Evolutionary conservation across 2,888 invertebrate species (phyloP).

Genomic region (Amphipyra berbera): DNA sequence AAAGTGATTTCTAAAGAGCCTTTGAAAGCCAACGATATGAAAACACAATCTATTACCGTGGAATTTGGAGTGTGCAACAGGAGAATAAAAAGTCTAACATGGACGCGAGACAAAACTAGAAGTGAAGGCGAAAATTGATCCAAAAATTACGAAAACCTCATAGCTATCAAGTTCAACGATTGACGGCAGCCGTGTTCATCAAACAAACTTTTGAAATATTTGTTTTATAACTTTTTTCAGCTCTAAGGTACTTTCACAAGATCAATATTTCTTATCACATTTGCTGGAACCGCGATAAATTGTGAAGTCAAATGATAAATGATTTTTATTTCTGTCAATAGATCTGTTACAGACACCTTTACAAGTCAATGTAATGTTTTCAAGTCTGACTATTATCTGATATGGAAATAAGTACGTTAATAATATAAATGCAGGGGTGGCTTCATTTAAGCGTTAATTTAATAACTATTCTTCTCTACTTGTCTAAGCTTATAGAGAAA

Average conservation of each 20-base stretch:
- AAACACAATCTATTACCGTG: neutral
- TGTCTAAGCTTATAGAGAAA: too few relatives aligned
- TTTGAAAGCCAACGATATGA: neutral
- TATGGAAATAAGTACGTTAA: too few relatives aligned
- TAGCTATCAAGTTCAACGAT: slow-evolving; percentile 46
- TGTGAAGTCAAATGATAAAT: slow-evolving; percentile 18
- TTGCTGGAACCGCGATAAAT: slow-evolving; percentile 20
- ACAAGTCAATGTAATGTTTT: too few relatives aligned
- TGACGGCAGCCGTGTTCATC: slow-evolving; percentile 39
- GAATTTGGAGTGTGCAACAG: slow-evolving; percentile 7
- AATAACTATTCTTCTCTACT: too few relatives aligned
- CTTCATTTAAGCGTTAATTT: too few relatives aligned
- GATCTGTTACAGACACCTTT: too few relatives aligned
- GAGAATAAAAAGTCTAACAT: neutral
- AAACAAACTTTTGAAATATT: slow-evolving; percentile 54
- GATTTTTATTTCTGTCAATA: too few relatives aligned
- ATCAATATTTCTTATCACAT: slow-evolving; percentile 44
- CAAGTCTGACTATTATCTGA: too few relatives aligned
- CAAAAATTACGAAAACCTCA: slow-evolving; percentile 17
- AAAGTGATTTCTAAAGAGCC: neutral
- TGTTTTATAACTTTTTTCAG: slow-evolving; percentile 53
- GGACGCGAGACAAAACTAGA: neutral
- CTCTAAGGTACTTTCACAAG: slow-evolving; percentile 34
- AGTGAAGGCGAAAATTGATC: slow-evolving; percentile 13
- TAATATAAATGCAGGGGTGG: too few relatives aligned